A percentile compares a stretch with the other conserved stretches of the same genome.
These are phyloP conservation scores for Zingel zingel DNA, from an alignment of 2,113 vertebrate species.

Conservation along the genomic window DNA sequence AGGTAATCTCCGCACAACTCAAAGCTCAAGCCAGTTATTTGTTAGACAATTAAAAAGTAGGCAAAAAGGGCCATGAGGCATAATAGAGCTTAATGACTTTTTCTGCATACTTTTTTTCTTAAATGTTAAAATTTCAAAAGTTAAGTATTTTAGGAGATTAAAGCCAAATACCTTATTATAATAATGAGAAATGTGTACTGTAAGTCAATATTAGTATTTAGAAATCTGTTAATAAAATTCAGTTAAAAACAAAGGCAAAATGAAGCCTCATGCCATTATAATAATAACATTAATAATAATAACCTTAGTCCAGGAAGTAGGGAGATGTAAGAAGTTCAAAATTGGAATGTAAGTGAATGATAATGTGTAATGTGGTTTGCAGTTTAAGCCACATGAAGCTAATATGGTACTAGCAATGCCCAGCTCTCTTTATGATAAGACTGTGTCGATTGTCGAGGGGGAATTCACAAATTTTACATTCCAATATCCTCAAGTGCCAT, in stretches of 20 bases:
- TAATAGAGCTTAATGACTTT: background rate
- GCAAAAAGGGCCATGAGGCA: background rate
- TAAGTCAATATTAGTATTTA: background rate
- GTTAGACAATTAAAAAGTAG: background rate
- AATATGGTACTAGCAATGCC: background rate
- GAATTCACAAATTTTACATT: background rate
- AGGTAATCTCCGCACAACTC: background rate
- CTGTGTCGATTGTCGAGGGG: background rate
- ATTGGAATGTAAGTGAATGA: background rate
- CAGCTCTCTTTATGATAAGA: background rate
- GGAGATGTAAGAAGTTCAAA: background rate
- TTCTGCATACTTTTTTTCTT: background rate
- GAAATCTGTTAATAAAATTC: background rate
- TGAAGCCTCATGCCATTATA: background rate
- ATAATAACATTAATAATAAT: background rate
- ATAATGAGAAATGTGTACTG: background rate
- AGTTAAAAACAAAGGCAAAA: background rate
- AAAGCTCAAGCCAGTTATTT: background rate
- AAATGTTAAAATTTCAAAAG: background rate
- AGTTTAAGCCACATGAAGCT: background rate
- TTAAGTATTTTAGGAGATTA: background rate
- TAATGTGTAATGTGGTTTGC: background rate
- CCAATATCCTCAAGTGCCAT: background rate
- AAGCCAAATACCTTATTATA: background rate
- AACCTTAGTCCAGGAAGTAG: background rate